These are phyloP conservation scores for Chinchilla lanigera DNA, from an alignment of 2,113 vertebrate genomes.

Conservation along the genomic window DNA sequence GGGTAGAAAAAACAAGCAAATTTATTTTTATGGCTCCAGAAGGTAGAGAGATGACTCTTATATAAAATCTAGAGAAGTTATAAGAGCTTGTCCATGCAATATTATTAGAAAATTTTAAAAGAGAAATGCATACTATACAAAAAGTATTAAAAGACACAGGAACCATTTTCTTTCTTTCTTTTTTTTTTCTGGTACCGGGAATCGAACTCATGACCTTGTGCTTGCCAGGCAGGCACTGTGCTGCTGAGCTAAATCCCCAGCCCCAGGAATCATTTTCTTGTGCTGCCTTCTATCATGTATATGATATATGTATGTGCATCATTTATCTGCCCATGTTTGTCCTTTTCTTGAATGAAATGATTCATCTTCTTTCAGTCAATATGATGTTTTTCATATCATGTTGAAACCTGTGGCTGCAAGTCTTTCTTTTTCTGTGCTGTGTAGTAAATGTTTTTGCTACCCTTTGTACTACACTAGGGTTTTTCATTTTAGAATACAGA, in stretches of 20 bases:
- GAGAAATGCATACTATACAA: not conserved
- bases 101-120: not conserved
- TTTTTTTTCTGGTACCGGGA: no score
- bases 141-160: not conserved
- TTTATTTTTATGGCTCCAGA: not conserved
- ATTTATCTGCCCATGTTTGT: not conserved
- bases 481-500: conserved; percentile 42
- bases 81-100: not conserved
- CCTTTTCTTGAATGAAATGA: not conserved
- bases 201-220: no score
- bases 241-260: no score
- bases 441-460: not conserved
- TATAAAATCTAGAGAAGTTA: not conserved
- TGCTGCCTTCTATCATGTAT: not conserved
- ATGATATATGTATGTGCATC: not conserved
- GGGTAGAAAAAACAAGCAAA: not conserved
- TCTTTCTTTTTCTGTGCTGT: not conserved
- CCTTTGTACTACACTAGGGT: not conserved
- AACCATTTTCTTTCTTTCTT: not conserved
- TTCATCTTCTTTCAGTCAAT: not conserved
- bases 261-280: no score
- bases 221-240: no score
- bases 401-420: not conserved
- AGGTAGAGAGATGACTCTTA: not conserved
- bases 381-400: not conserved